Evolutionary conservation across 1,140 invertebrate genomes (phyloP).

Genomic region (Maniola jurtina): DNA sequence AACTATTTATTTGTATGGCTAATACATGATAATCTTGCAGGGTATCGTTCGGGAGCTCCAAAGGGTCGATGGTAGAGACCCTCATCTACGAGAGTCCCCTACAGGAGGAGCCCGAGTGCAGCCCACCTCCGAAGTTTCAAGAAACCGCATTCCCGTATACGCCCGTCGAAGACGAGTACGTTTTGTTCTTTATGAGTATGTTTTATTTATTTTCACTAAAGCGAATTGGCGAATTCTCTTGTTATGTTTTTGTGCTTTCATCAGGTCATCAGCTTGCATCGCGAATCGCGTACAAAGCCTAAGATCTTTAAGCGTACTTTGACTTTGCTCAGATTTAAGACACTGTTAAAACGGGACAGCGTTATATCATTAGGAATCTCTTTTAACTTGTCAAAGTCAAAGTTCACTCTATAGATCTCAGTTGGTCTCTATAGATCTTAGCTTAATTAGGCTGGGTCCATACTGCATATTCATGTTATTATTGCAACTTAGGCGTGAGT

Average conservation of each 20-base stretch:
- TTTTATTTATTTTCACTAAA: conserved; percentile 58
- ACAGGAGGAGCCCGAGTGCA: conserved; percentile 83
- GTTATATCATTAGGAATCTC: too few relatives aligned
- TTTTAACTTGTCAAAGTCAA: too few relatives aligned
- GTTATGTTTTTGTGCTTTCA: not conserved
- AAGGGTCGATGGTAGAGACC: conserved; percentile 96
- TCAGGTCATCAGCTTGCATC: not conserved
- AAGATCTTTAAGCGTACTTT: too few relatives aligned
- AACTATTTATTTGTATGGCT: not conserved
- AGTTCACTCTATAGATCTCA: too few relatives aligned
- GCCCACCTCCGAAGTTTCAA: conserved; percentile 62
- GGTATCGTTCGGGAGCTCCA: conserved; percentile 95
- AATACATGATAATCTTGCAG: conserved; percentile 73
- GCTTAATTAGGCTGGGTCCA: too few relatives aligned
- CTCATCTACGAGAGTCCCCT: conserved; percentile 92
- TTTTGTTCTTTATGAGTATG: conserved; percentile 68
- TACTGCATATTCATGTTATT: too few relatives aligned
- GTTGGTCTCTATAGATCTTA: too few relatives aligned
- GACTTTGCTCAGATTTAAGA: too few relatives aligned
- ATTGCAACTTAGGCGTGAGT: too few relatives aligned
- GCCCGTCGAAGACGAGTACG: conserved; percentile 81
- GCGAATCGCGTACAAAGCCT: too few relatives aligned
- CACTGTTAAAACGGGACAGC: too few relatives aligned
- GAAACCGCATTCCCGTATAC: conserved; percentile 72
- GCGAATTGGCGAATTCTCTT: conserved; percentile 33